phyloP scores from a whole-genome alignment of 2,888 invertebrate species.

The Dastarcus helophoroides region DNA sequence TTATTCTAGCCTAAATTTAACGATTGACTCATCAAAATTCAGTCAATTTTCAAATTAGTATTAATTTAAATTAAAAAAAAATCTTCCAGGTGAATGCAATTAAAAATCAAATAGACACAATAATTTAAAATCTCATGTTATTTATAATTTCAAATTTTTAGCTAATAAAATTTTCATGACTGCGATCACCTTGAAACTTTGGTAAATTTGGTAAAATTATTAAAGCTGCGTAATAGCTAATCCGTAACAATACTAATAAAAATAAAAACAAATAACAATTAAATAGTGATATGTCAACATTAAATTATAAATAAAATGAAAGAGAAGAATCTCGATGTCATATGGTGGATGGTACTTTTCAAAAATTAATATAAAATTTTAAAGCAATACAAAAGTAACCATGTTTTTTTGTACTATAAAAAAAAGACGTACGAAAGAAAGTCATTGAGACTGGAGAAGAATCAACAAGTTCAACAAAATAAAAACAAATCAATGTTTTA shows the following conservation, averaged over 20 bases:
- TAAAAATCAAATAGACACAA: too few species aligned
- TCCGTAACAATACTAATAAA: too few species aligned
- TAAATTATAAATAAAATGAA: constrained; percentile 10
- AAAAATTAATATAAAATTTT: neutral
- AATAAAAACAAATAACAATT: constrained; percentile 8
- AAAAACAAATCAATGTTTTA: constrained; percentile 19
- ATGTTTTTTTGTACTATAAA: constrained; percentile 28
- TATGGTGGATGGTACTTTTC: neutral
- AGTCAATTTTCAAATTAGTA: too few species aligned
- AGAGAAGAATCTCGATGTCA: constrained; percentile 10
- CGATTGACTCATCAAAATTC: neutral
- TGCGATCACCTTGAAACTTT: too few species aligned
- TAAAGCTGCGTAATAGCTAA: too few species aligned
- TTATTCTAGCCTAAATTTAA: neutral
- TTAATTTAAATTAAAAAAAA: too few species aligned
- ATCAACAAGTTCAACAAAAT: constrained; percentile 16
- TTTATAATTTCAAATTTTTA: too few species aligned
- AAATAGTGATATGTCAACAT: constrained; percentile 29
- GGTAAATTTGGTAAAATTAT: too few species aligned
- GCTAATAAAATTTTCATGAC: too few species aligned
- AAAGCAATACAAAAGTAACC: constrained; percentile 24
- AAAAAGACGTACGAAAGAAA: constrained; percentile 22
- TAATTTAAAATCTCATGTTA: too few species aligned
- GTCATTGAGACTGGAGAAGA: constrained; percentile 15
- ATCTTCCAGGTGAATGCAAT: too few species aligned